These are phyloP conservation scores for Periophthalmus modestus DNA, from an alignment of 2,113 vertebrate genomes.

Conservation along the genomic window DNA sequence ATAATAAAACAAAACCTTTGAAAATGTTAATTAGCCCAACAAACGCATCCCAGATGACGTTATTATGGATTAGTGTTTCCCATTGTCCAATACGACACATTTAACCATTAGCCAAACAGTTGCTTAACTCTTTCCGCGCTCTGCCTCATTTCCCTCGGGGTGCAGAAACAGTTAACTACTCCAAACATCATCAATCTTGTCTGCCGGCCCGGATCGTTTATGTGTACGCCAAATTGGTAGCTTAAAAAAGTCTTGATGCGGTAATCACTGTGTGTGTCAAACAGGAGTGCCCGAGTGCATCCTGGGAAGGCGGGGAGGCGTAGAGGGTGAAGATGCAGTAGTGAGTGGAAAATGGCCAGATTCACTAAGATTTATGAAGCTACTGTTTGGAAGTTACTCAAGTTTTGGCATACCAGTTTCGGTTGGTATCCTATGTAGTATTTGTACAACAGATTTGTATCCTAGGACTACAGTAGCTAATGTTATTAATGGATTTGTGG, in stretches of 20 bases:
- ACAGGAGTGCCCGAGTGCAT: slow-evolving; percentile 11
- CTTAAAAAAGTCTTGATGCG: slow-evolving; percentile 37
- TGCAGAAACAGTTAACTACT: slow-evolving; percentile 48
- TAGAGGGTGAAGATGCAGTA: neutral
- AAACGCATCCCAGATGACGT: neutral
- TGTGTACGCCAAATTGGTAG: slow-evolving; percentile 61
- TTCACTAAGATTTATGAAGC: neutral
- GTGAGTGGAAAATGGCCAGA: neutral
- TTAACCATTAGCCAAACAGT: slow-evolving; percentile 3
- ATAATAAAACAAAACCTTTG: neutral
- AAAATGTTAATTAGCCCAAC: neutral
- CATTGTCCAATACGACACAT: neutral
- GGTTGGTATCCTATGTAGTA: neutral
- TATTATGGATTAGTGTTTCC: neutral
- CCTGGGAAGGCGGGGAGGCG: neutral
- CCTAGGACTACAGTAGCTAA: neutral
- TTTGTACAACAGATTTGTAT: neutral
- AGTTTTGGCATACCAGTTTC: neutral
- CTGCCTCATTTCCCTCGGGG: neutral
- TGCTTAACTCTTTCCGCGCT: slow-evolving; percentile 1
- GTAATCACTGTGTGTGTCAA: slow-evolving; percentile 9
- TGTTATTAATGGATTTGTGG: neutral
- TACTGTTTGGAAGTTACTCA: neutral
- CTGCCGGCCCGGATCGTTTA: slow-evolving; percentile 53
- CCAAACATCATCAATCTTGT: slow-evolving; percentile 32